Percentiles rank a stretch among this genome's conserved stretches.
phyloP scores from a whole-genome alignment of 2,113 vertebrate species.

The Pelusios castaneus region DNA sequence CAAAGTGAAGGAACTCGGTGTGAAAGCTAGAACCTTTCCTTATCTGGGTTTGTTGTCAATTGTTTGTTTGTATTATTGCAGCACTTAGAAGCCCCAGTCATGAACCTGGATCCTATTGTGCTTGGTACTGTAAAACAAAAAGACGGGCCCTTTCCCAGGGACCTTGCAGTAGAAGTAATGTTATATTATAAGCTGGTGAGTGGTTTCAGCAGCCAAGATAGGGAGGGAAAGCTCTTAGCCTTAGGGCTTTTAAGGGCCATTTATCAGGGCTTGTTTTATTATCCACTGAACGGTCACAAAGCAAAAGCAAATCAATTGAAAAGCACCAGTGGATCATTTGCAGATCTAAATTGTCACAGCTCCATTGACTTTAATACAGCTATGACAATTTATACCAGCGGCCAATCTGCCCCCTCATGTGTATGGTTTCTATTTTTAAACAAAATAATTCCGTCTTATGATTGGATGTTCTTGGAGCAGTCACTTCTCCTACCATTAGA shows the following conservation, averaged over 20 bases:
- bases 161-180: not conserved
- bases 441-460: not conserved
- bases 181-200: not conserved
- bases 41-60: not conserved
- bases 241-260: not conserved
- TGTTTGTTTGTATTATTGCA: not conserved
- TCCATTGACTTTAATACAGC: too few species aligned
- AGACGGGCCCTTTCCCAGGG: not conserved
- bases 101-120: not conserved
- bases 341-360: too few species aligned
- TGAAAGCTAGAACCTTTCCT: not conserved
- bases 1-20: not conserved
- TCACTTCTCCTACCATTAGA: fast-evolving
- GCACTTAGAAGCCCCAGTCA: not conserved
- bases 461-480: fast-evolving
- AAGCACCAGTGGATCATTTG: not conserved
- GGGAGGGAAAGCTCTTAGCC: not conserved
- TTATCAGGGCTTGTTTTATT: not conserved
- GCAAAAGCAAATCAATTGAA: not conserved
- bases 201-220: not conserved
- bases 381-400: too few species aligned
- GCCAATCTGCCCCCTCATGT: too few species aligned
- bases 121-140: not conserved
- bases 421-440: not conserved
- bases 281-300: not conserved